A percentile compares a stretch with the other conserved stretches of the same genome.
Evolutionary conservation across 2,888 invertebrate genomes (phyloP).

Genomic region (Trissolcus brochymenae): DNA sequence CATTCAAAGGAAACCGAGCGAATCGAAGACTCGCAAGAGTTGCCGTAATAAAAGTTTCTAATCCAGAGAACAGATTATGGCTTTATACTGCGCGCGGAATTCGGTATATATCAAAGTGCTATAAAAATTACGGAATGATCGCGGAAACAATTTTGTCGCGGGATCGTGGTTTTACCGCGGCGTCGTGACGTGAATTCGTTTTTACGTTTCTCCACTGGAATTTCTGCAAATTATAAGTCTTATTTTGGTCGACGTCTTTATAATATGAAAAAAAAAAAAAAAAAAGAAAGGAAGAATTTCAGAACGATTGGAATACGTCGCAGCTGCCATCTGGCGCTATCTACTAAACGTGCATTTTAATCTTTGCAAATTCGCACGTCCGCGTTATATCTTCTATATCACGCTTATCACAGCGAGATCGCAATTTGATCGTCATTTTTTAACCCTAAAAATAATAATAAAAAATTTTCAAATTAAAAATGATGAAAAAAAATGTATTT

Average conservation of each 20-base stretch:
- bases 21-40: slow-evolving; percentile 35
- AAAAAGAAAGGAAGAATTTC: too few species aligned
- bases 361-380: neutral
- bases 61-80: slow-evolving; percentile 48
- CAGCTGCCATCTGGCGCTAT: neutral
- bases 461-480: neutral
- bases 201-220: neutral
- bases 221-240: neutral
- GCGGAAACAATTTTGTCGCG: slow-evolving; percentile 21
- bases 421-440: too few species aligned
- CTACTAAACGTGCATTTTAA: neutral
- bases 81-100: slow-evolving; percentile 27
- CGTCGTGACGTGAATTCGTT: slow-evolving; percentile 11
- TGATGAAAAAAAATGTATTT: neutral
- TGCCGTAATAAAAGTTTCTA: slow-evolving; percentile 51
- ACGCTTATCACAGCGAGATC: neutral
- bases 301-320: neutral
- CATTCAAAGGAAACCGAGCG: slow-evolving; percentile 19
- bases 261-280: neutral
- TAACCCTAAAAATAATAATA: too few species aligned
- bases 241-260: neutral
- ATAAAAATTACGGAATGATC: slow-evolving; percentile 31
- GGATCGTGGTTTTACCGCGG: neutral
- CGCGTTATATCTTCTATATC: neutral
- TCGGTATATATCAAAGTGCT: slow-evolving; percentile 27